These are phyloP conservation scores for Geococcyx californianus DNA, from an alignment of 2,113 vertebrate species.

Conservation along the genomic window DNA sequence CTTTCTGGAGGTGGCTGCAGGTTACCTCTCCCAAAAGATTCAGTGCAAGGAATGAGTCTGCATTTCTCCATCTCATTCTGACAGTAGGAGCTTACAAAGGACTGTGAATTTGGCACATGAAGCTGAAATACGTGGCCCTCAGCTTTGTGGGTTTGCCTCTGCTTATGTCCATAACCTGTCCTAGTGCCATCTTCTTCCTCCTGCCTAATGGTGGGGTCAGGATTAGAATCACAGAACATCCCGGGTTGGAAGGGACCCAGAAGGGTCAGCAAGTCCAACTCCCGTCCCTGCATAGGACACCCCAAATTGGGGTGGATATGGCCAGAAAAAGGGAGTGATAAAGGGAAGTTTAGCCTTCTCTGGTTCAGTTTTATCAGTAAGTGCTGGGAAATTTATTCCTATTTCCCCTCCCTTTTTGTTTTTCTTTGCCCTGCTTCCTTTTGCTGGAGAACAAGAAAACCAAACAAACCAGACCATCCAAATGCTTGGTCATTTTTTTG, in stretches of 20 bases:
- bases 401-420: neutral
- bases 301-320: too few relatives aligned
- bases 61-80: conserved; percentile 11
- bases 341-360: neutral
- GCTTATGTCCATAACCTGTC: accelerated
- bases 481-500: neutral
- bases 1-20: neutral
- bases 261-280: too few relatives aligned
- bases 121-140: accelerated
- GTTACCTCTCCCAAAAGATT: neutral
- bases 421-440: neutral
- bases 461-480: neutral
- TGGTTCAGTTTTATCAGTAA: neutral
- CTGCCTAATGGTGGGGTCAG: neutral
- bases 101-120: accelerated
- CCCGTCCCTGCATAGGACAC: too few relatives aligned
- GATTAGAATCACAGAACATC: too few relatives aligned
- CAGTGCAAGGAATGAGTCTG: conserved; percentile 15
- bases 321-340: neutral
- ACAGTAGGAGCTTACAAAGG: neutral
- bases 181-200: accelerated
- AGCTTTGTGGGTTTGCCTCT: neutral
- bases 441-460: neutral
- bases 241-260: too few relatives aligned
- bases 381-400: neutral